Percentiles rank a stretch among this genome's conserved stretches.
phyloP scores from a whole-genome alignment of 2,113 vertebrate species.

The Hassar affinis region DNA sequence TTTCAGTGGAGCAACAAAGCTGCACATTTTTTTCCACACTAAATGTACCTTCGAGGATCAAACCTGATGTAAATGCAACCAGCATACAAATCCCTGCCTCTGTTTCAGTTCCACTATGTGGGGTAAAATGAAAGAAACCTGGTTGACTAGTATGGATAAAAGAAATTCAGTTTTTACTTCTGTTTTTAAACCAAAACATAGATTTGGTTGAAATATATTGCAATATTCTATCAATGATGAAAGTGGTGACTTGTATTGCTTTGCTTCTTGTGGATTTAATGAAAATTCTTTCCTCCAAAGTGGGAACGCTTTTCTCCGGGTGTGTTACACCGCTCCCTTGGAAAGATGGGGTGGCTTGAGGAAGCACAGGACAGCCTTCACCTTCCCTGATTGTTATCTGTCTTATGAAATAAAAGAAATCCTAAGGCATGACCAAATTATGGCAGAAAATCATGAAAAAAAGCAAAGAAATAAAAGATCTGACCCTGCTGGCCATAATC shows the following conservation, averaged over 20 bases:
- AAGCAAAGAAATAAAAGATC: no score
- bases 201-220: neutral
- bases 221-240: conserved; percentile 1
- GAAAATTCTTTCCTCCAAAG: conserved; percentile 4
- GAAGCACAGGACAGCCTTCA: no score
- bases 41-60: conserved; percentile 18
- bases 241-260: neutral
- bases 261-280: neutral
- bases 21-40: neutral
- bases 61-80: conserved; percentile 1
- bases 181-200: neutral
- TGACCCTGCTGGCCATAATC: no score
- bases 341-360: no score
- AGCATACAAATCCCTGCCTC: neutral
- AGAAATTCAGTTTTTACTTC: neutral
- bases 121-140: neutral
- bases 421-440: no score
- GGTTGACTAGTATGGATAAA: neutral
- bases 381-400: no score
- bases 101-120: neutral
- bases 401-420: no score
- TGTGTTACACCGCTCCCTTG: no score
- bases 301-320: no score
- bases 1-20: neutral
- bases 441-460: no score